Percentiles rank a stretch among this genome's conserved stretches.
phyloP scores from a whole-genome alignment of 2,888 invertebrate species.

The Drosophila antonietae region DNA sequence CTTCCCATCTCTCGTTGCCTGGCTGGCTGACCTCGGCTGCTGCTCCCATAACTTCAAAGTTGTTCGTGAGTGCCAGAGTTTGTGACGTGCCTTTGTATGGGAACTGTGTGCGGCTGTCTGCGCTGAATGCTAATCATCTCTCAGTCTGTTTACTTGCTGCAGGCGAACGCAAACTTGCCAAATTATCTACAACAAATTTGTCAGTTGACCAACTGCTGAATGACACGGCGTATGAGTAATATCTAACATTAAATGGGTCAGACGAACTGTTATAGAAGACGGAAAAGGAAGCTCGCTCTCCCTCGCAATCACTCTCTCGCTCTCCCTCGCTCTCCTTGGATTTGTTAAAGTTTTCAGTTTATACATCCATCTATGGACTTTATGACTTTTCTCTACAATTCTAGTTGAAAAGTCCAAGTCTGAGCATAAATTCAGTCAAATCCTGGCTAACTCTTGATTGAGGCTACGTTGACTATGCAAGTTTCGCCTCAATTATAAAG shows the following conservation, averaged over 20 bases:
- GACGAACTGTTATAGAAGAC: background rate
- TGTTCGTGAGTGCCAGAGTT: constrained; percentile 5
- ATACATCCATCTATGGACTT: background rate
- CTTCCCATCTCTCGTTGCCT: background rate
- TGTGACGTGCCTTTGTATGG: constrained; percentile 36
- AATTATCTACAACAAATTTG: constrained; percentile 33
- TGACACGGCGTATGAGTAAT: constrained; percentile 36
- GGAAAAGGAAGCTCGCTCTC: background rate
- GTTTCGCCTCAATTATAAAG: constrained; percentile 1
- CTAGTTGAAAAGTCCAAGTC: background rate
- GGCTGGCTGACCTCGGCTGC: no score
- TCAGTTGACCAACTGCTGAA: constrained; percentile 23
- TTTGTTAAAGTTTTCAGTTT: background rate
- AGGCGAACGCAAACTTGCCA: constrained; percentile 29
- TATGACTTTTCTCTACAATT: background rate
- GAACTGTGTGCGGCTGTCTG: constrained; percentile 19
- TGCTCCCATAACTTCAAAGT: constrained; percentile 16
- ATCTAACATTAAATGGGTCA: constrained; percentile 6
- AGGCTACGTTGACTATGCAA: background rate
- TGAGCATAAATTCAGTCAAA: background rate
- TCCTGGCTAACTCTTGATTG: background rate
- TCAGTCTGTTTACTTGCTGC: constrained; percentile 29
- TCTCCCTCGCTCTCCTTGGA: background rate
- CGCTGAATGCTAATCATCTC: constrained; percentile 44
- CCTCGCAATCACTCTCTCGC: background rate